phyloP scores from a whole-genome alignment of 2,888 invertebrate species.

The Ichneumoninae sp. region DNA sequence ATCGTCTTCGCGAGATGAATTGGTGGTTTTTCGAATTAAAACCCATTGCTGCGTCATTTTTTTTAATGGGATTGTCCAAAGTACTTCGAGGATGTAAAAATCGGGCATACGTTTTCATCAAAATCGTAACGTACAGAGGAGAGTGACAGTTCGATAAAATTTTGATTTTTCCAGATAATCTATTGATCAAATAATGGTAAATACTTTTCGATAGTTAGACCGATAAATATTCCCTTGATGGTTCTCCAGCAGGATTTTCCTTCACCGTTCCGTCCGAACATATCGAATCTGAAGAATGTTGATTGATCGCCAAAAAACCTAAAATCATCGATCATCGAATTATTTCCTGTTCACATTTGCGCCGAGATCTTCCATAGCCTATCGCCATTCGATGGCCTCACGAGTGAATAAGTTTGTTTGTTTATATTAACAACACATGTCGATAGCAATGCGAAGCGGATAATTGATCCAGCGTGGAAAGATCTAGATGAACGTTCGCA shows the following conservation, averaged over 20 bases:
- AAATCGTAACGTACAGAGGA: neutral
- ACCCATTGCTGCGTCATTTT: neutral
- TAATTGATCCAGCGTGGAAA: neutral
- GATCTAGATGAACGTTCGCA: neutral
- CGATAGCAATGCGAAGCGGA: neutral
- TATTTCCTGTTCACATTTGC: neutral
- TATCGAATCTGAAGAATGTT: neutral
- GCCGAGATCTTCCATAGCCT: neutral
- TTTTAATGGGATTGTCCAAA: neutral
- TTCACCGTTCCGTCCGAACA: neutral
- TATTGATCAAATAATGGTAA: neutral
- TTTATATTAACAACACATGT: neutral
- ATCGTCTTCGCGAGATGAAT: neutral
- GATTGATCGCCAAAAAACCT: neutral
- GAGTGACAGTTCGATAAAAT: neutral
- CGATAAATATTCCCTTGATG: neutral
- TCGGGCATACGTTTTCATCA: neutral
- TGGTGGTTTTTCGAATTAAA: neutral
- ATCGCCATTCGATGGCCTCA: neutral
- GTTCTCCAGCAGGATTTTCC: neutral
- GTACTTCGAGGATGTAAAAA: neutral
- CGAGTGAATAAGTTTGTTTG: neutral
- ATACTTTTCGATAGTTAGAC: neutral
- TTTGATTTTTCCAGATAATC: neutral
- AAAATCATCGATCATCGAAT: neutral